Base-by-base conservation (phyloP, 2,797 vertebrate genomes). In the Cichlasoma orientale region DNA sequence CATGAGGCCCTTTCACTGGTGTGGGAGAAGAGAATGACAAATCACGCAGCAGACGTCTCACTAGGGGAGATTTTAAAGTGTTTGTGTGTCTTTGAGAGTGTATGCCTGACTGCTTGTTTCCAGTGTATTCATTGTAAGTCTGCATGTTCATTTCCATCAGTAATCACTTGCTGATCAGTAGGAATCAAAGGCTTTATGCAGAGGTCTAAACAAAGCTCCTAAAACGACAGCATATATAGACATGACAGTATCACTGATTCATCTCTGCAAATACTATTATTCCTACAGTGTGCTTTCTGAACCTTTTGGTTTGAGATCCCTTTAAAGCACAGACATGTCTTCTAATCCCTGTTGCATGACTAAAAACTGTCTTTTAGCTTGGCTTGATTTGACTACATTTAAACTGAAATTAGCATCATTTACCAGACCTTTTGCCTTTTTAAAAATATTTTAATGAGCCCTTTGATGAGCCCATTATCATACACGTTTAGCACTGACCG, bases 1-100 rank as follows among this genome's bases (percentile, higher is more conserved):
- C 85, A 90, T 11, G 7, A 72, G 86, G 82, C 76, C 75, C 76
- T 89, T 86, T 90, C 68, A 54, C 74, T 66, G 19, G 82, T 82
- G 91, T 90, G 87, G 90, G 84, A 87, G 90, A 90, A 66, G 76
- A 84, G 54, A 76, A 82, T 87, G 90, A 91, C 87, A 85, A 83
- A 92, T 90, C 88, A 80, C 27, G 36, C 88, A 68, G 88, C 78
- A 84, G 61, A 82, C 61, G 69, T 80, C 85, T 71, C 86, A 80
- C 82, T 58, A 38, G 75, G 76, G 54, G 68, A 82, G 36, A 71
- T 63, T 59, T 81, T 3, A 68, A 56, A 52, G 82, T 68, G 56
- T 72, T 23, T 55, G 68, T 53, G 56, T 21, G 76, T 58, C 8
- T 78, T 55, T 56, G 4, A 7, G 59, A 33, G n/a, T 70, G 13